Percentiles rank a stretch among this genome's conserved stretches.
These are phyloP conservation scores for Drosophila kokeensis DNA, from an alignment of 2,888 invertebrate genomes.

Conservation along the genomic window DNA sequence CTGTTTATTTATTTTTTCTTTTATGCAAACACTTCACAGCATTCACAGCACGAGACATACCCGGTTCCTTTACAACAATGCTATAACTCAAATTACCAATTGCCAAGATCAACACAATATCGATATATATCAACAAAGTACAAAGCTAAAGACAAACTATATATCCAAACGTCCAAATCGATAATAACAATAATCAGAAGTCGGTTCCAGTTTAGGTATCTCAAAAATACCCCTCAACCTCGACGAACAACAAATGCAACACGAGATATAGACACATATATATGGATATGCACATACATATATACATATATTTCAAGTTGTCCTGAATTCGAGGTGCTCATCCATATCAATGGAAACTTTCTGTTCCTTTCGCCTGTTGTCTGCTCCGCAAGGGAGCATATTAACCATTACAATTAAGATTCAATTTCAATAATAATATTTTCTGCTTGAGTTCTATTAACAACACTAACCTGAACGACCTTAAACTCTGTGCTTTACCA, in stretches of 20 bases:
- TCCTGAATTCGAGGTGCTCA: conserved; percentile 43
- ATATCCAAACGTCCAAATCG: conserved; percentile 29
- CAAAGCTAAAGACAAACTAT: conserved; percentile 55
- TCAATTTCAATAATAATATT: conserved; percentile 16
- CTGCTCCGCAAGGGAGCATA: conserved; percentile 19
- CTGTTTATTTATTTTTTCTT: conserved; percentile 51
- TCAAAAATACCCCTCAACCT: conserved; percentile 27
- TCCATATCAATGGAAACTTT: conserved; percentile 20
- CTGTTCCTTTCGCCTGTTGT: conserved; percentile 13
- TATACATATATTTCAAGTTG: conserved; percentile 8
- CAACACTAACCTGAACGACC: conserved; percentile 41
- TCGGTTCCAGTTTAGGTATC: conserved; percentile 54
- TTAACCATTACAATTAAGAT: conserved; percentile 55
- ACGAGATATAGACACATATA: not conserved
- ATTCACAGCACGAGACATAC: conserved; percentile 84
- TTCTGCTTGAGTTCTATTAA: conserved; percentile 54
- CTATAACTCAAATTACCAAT: conserved; percentile 70
- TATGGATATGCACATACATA: not conserved
- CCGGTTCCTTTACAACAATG: conserved; percentile 83
- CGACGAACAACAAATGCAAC: conserved; percentile 51
- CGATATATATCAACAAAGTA: conserved; percentile 61
- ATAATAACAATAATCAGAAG: conserved; percentile 25
- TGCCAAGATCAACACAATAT: conserved; percentile 66
- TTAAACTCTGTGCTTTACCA: conserved; percentile 42
- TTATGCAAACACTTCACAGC: conserved; percentile 83